Percentiles rank a stretch among this genome's conserved stretches.
These are phyloP conservation scores for Muscicapa comitata DNA, from an alignment of 2,797 vertebrate genomes.

Conservation along the genomic window DNA sequence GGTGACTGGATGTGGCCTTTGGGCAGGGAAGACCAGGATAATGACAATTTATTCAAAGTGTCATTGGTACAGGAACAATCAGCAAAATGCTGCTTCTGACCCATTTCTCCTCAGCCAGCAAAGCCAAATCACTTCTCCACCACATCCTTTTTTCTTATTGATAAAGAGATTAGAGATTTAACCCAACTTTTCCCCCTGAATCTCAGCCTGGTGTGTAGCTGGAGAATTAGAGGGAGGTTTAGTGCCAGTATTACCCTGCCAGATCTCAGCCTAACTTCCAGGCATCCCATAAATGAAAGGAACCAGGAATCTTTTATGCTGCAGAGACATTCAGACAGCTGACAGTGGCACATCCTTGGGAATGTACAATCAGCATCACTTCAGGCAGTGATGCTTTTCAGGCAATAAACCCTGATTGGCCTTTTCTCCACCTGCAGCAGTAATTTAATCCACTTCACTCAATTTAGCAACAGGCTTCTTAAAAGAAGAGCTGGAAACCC, in stretches of 20 bases:
- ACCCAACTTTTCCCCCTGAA: neutral
- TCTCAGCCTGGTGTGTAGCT: neutral
- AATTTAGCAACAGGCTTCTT: neutral
- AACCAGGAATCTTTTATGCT: neutral
- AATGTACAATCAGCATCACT: constrained; percentile 5
- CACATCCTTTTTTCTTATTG: neutral
- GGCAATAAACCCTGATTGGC: constrained; percentile 13
- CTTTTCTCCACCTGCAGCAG: constrained; percentile 38
- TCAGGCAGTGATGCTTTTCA: constrained; percentile 11
- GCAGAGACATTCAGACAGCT: neutral
- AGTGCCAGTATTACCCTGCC: neutral
- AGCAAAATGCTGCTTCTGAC: neutral
- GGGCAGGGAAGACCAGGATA: neutral
- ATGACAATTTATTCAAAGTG: neutral
- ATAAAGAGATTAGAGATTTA: neutral
- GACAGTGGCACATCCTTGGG: neutral
- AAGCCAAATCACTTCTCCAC: neutral
- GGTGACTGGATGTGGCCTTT: neutral
- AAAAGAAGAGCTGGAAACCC: neutral
- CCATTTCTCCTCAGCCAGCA: neutral
- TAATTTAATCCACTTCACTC: constrained; percentile 39
- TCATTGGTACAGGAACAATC: rapidly evolving
- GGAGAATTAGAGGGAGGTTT: neutral
- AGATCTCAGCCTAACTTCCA: neutral
- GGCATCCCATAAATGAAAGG: neutral